A percentile compares a stretch with the other conserved stretches of the same genome.
Evolutionary conservation across 92 coral and sea anemone species (phyloP).

Genomic region (Chrysogorgia sp.): DNA sequence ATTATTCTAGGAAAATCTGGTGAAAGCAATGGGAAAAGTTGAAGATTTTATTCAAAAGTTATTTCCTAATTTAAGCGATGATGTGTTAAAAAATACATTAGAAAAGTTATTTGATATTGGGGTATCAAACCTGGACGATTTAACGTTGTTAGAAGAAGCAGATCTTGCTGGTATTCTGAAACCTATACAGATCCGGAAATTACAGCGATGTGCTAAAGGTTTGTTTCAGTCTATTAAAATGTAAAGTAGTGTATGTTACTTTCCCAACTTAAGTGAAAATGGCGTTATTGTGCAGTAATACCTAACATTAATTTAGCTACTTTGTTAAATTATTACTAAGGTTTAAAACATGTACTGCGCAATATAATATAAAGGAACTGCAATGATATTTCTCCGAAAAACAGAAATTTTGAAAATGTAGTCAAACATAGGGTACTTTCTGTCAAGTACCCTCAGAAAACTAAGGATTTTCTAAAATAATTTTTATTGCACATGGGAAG

Average conservation of each 20-base stretch:
- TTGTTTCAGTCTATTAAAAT: neutral
- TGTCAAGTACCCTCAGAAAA: too few relatives aligned
- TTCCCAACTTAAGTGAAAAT: neutral
- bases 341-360: too few relatives aligned
- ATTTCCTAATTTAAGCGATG: slow-evolving; percentile 17
- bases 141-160: slow-evolving; percentile 14
- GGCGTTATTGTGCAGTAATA: too few relatives aligned
- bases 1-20: neutral
- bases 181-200: slow-evolving; percentile 13
- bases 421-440: too few relatives aligned
- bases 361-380: too few relatives aligned
- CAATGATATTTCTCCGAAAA: too few relatives aligned
- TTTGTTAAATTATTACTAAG: too few relatives aligned
- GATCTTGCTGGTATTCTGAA: slow-evolving; percentile 18
- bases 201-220: slow-evolving; percentile 22
- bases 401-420: too few relatives aligned
- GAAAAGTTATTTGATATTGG: slow-evolving; percentile 9
- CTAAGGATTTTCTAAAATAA: too few relatives aligned
- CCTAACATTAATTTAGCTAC: too few relatives aligned
- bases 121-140: slow-evolving; percentile 9
- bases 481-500: too few relatives aligned
- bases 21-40: neutral
- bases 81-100: neutral
- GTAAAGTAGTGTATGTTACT: neutral
- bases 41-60: slow-evolving; percentile 1